Percentiles rank a stretch among this genome's conserved stretches.
Evolutionary conservation across 2,113 vertebrate species (phyloP).

Genomic region (Morphnarchus princeps): DNA sequence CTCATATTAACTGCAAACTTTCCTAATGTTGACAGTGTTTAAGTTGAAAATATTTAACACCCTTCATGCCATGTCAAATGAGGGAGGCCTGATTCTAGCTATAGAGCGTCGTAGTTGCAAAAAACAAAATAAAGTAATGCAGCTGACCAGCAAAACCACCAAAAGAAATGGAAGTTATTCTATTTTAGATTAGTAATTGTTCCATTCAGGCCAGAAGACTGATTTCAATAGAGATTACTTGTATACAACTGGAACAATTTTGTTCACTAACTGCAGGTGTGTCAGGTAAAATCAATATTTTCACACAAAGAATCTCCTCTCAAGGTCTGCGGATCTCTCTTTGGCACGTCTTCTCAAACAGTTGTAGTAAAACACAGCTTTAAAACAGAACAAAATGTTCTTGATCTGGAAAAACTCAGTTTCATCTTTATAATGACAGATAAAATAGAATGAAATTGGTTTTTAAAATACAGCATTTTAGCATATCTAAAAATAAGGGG

Average conservation of each 20-base stretch:
- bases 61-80: background rate
- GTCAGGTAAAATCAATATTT: slow-evolving; percentile 17
- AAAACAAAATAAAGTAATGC: background rate
- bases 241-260: background rate
- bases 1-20: background rate
- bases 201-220: background rate
- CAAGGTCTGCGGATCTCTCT: background rate
- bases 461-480: background rate
- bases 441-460: background rate
- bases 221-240: background rate
- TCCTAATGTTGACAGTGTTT: background rate
- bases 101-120: background rate
- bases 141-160: background rate
- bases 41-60: background rate
- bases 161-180: background rate
- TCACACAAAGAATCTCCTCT: background rate
- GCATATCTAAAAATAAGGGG: background rate
- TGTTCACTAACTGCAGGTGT: background rate
- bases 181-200: background rate
- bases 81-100: background rate
- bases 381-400: background rate
- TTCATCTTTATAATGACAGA: slow-evolving; percentile 19
- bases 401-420: background rate
- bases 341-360: background rate
- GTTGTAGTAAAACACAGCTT: background rate